Evolutionary conservation across 1,140 invertebrate species (phyloP).

Genomic region (Drosophila truncata): DNA sequence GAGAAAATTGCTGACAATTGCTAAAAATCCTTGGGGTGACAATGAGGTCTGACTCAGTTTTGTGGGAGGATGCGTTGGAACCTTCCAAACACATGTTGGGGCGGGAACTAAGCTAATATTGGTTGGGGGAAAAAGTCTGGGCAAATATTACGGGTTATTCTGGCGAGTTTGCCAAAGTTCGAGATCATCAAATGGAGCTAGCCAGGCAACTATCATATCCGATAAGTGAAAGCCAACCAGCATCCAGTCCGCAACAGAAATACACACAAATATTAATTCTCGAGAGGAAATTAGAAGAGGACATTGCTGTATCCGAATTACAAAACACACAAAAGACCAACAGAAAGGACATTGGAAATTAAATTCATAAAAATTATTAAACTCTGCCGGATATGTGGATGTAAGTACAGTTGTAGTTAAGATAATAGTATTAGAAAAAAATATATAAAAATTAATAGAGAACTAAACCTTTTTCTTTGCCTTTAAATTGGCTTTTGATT

Average conservation of each 20-base stretch:
- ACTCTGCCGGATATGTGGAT: neutral
- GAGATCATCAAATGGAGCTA: slow-evolving; percentile 34
- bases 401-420: neutral
- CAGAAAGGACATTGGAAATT: slow-evolving; percentile 73
- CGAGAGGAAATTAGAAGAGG: slow-evolving; percentile 77
- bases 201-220: slow-evolving; percentile 7
- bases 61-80: slow-evolving; percentile 12
- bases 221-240: slow-evolving; percentile 36
- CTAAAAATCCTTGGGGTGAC: slow-evolving; percentile 66
- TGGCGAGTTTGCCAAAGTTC: slow-evolving; percentile 27
- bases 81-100: slow-evolving; percentile 48
- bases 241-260: slow-evolving; percentile 25
- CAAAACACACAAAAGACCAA: slow-evolving; percentile 47
- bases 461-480: neutral
- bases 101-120: slow-evolving; percentile 27
- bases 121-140: slow-evolving; percentile 23
- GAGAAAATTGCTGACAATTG: slow-evolving; percentile 82
- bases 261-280: slow-evolving; percentile 56
- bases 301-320: slow-evolving; percentile 79
- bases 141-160: slow-evolving; percentile 19
- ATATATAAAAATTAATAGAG: too few species aligned
- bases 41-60: slow-evolving; percentile 20
- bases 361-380: slow-evolving; percentile 79
- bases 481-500: neutral
- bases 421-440: neutral